Conservation (phyloP, 2,797 vertebrate genomes). For the Diceros bicornis region DNA sequence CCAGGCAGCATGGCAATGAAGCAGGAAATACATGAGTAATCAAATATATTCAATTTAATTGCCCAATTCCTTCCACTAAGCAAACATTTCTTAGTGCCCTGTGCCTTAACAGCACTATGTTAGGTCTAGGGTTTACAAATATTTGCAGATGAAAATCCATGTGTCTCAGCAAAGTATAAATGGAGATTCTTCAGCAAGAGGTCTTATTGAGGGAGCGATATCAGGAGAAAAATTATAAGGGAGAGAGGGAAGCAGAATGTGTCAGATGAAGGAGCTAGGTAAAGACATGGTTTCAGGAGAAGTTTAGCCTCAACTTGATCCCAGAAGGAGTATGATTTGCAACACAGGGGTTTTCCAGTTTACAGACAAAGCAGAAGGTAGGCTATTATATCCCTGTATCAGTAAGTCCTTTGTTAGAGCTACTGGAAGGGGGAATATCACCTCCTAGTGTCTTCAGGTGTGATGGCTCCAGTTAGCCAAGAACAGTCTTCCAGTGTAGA, state of each 20-base stretch:
- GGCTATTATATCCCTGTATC: neutral
- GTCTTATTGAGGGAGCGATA: neutral
- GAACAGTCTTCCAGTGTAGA: neutral
- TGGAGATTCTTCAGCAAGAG: slow-evolving; percentile 2
- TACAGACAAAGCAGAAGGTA: neutral
- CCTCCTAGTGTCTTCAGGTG: neutral
- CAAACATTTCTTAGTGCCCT: slow-evolving; percentile 29
- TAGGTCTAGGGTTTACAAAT: slow-evolving; percentile 49
- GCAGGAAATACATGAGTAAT: neutral
- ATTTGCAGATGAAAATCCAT: neutral
- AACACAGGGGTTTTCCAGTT: neutral
- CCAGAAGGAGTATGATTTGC: neutral
- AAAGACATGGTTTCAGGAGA: slow-evolving; percentile 36
- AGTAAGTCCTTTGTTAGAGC: neutral
- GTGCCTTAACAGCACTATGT: neutral
- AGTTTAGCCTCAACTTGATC: slow-evolving; percentile 39
- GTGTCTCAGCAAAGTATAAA: neutral
- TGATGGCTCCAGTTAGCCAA: neutral
- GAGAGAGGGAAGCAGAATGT: neutral
- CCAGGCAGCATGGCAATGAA: neutral
- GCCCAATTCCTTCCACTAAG: neutral
- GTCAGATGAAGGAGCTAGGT: neutral
- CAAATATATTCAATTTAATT: slow-evolving; percentile 39
- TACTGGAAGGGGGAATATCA: neutral
- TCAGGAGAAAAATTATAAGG: neutral